A percentile compares a stretch with the other conserved stretches of the same genome.
Conservation (phyloP, 2,797 vertebrate species). For the Leptoclinus maculatus region DNA sequence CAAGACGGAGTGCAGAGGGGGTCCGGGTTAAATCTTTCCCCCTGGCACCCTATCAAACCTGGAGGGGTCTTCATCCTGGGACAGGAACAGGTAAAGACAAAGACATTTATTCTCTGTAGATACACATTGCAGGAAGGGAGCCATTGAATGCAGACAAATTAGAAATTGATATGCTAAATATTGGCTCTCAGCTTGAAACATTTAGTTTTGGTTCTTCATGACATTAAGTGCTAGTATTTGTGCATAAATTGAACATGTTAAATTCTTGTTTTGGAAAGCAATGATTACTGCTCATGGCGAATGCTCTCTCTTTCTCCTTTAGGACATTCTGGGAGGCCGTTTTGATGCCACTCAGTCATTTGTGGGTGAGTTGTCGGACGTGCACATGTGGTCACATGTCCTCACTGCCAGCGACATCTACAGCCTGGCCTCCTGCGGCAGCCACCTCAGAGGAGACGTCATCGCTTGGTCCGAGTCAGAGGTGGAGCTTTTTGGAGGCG, state of each 20-base stretch:
- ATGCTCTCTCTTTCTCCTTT: not conserved
- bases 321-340: constrained; percentile 89
- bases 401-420: constrained; percentile 84
- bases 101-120: not conserved
- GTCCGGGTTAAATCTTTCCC: constrained; percentile 79
- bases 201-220: not conserved
- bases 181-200: not conserved
- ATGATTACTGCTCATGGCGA: not conserved
- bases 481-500: constrained; percentile 87
- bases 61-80: constrained; percentile 90
- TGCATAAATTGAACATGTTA: not conserved
- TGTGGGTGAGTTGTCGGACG: constrained; percentile 88
- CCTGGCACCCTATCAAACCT: constrained; percentile 88
- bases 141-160: not conserved
- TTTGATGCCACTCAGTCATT: constrained; percentile 90
- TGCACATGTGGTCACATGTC: constrained; percentile 89
- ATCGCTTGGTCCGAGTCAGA: constrained; percentile 84
- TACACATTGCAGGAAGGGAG: not conserved
- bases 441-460: constrained; percentile 83
- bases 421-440: constrained; percentile 83
- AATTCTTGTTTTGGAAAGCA: not conserved
- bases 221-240: not conserved
- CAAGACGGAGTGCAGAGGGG: constrained; percentile 83
- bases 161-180: not conserved
- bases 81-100: constrained; percentile 87